These are phyloP conservation scores for Pholis gunnellus DNA, from an alignment of 2,113 vertebrate species.

Conservation along the genomic window DNA sequence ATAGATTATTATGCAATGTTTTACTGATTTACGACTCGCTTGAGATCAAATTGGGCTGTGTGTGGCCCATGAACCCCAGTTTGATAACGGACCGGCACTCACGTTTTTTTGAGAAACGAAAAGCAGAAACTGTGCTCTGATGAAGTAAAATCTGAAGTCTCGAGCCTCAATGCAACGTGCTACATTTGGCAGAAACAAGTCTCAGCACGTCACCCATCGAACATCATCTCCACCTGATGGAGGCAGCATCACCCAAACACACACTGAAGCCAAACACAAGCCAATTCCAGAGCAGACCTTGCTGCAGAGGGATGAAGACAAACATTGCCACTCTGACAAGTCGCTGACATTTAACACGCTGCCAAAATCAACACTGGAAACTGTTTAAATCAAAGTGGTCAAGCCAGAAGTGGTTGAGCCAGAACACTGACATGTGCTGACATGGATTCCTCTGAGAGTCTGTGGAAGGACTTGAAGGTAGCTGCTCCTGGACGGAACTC, in stretches of 20 bases:
- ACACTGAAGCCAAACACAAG: constrained; percentile 13
- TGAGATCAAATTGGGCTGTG: not conserved
- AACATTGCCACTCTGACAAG: constrained; percentile 1
- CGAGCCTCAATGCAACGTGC: not conserved
- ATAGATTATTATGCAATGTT: not conserved
- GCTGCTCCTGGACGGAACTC: not conserved
- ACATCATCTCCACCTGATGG: not conserved
- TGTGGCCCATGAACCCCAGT: not conserved
- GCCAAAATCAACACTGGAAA: not conserved
- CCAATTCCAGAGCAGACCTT: constrained; percentile 10
- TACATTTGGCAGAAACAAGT: constrained; percentile 5
- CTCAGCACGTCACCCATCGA: not conserved
- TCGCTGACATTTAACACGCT: not conserved
- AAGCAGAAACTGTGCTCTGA: not conserved
- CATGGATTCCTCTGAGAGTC: not conserved
- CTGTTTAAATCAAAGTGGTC: not conserved
- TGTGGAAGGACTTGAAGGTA: not conserved
- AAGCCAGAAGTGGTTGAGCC: not conserved
- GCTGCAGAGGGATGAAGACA: constrained; percentile 2
- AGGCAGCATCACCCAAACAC: not conserved
- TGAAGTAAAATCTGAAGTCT: not conserved
- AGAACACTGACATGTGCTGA: not conserved
- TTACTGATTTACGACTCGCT: not conserved
- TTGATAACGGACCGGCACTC: not conserved
- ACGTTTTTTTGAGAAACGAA: not conserved